Percentiles rank a stretch among this genome's conserved stretches.
Evolutionary conservation across 2,113 vertebrate species (phyloP).

Genomic region (Tenebrosternarchus preto): DNA sequence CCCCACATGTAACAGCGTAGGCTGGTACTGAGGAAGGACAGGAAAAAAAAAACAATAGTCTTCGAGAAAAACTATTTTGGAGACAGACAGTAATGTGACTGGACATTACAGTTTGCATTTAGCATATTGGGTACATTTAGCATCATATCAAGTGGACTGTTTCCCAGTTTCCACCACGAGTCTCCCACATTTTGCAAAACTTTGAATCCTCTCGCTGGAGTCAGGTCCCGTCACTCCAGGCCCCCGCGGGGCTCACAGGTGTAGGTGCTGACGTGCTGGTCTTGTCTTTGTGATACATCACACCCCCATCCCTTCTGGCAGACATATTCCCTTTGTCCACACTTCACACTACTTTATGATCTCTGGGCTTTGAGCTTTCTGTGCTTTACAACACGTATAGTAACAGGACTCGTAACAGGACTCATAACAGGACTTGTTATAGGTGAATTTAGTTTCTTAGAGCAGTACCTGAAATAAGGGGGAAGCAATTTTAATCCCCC

Average conservation of each 20-base stretch:
- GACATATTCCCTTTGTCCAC: constrained; percentile 41
- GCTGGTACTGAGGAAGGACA: neutral
- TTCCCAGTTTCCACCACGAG: neutral
- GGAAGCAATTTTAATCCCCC: constrained; percentile 39
- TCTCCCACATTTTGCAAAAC: constrained; percentile 13
- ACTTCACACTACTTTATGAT: constrained; percentile 44
- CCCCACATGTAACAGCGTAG: neutral
- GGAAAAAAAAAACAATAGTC: neutral
- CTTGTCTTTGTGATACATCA: neutral
- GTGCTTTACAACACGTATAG: constrained; percentile 3
- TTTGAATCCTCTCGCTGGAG: constrained; percentile 31
- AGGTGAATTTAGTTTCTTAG: neutral
- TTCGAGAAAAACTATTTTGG: neutral
- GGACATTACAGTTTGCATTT: neutral
- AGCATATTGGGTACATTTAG: too few relatives aligned
- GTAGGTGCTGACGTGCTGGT: too few relatives aligned
- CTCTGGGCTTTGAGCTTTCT: constrained; percentile 16
- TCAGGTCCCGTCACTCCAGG: constrained; percentile 28
- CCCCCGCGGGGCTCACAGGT: constrained; percentile 23
- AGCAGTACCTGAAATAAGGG: neutral
- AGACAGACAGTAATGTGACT: neutral
- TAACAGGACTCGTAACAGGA: neutral
- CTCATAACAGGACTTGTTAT: too few relatives aligned
- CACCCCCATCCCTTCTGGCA: constrained; percentile 2
- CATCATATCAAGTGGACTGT: neutral